These are phyloP conservation scores for Chymomyza fuscimana DNA, from an alignment of 2,888 invertebrate genomes.

Conservation along the genomic window DNA sequence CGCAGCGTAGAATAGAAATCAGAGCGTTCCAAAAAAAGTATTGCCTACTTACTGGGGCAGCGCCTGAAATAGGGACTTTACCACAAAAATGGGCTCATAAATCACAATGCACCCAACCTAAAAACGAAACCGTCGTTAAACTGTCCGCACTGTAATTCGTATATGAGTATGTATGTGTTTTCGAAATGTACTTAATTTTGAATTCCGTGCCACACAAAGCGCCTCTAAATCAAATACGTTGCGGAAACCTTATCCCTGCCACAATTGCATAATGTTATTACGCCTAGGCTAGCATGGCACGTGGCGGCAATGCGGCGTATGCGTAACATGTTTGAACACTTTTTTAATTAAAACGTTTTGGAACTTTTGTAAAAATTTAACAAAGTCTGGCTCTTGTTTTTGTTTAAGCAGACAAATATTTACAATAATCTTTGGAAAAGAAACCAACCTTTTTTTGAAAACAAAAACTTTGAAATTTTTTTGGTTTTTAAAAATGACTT, in stretches of 20 bases:
- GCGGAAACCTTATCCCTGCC: constrained; percentile 64
- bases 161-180: background rate
- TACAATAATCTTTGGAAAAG: constrained; percentile 26
- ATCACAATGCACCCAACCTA: constrained; percentile 38
- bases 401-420: constrained; percentile 19
- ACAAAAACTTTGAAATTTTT: constrained; percentile 25
- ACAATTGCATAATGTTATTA: constrained; percentile 65
- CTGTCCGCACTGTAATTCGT: constrained; percentile 49
- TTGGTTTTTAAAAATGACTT: background rate
- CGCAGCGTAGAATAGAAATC: background rate
- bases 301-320: constrained; percentile 34
- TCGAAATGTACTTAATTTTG: constrained; percentile 48
- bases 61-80: constrained; percentile 15
- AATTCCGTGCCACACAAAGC: constrained; percentile 62
- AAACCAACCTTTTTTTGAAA: background rate
- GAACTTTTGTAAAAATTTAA: constrained; percentile 23
- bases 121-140: constrained; percentile 57
- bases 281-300: constrained; percentile 30
- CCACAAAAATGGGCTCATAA: constrained; percentile 46
- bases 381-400: background rate
- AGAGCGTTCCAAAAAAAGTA: constrained; percentile 9
- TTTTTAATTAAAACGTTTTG: constrained; percentile 27
- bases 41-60: constrained; percentile 32
- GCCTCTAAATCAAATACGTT: constrained; percentile 62
- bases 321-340: constrained; percentile 34